Evolutionary conservation across 2,797 vertebrate genomes (phyloP).

Genomic region (Gymnodraco acuticeps): DNA sequence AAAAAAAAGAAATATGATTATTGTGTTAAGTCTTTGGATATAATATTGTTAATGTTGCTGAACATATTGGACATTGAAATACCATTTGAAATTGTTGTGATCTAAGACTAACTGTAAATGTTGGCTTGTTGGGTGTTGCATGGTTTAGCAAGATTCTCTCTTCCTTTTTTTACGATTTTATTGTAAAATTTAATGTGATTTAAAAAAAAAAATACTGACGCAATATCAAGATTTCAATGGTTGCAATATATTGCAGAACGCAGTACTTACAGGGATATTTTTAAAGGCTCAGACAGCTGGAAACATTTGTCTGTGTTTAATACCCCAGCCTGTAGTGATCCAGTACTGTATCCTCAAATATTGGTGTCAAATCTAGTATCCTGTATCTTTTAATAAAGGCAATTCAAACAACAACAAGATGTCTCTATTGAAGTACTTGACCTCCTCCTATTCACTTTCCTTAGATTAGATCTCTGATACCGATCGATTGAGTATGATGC

Average conservation of each 20-base stretch:
- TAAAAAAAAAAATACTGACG: slow-evolving; percentile 43
- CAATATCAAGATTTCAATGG: slow-evolving; percentile 59
- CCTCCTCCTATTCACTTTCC: not conserved
- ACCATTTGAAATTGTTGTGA: slow-evolving; percentile 70
- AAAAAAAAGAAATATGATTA: slow-evolving; percentile 44
- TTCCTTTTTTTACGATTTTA: slow-evolving; percentile 73
- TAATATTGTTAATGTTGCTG: slow-evolving; percentile 80
- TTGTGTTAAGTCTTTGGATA: slow-evolving; percentile 76
- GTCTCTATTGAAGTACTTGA: slow-evolving; percentile 1
- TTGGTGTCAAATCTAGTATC: slow-evolving; percentile 71
- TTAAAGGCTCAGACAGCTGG: slow-evolving; percentile 48
- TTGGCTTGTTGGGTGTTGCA: slow-evolving; percentile 86
- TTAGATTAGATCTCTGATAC: not conserved
- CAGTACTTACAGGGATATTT: slow-evolving; percentile 62
- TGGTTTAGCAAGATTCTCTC: slow-evolving; percentile 77
- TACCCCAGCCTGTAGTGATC: slow-evolving; percentile 51
- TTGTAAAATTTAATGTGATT: slow-evolving; percentile 73
- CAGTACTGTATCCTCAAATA: slow-evolving; percentile 64
- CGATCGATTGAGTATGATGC: not conserved
- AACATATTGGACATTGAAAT: slow-evolving; percentile 74
- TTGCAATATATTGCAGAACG: slow-evolving; percentile 57
- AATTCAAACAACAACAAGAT: slow-evolving; percentile 49
- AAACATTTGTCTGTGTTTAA: slow-evolving; percentile 45
- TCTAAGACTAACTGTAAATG: slow-evolving; percentile 77
- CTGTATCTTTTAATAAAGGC: slow-evolving; percentile 85